Conservation (phyloP, 2,113 vertebrate genomes). For the Himantopus leucocephalus region DNA sequence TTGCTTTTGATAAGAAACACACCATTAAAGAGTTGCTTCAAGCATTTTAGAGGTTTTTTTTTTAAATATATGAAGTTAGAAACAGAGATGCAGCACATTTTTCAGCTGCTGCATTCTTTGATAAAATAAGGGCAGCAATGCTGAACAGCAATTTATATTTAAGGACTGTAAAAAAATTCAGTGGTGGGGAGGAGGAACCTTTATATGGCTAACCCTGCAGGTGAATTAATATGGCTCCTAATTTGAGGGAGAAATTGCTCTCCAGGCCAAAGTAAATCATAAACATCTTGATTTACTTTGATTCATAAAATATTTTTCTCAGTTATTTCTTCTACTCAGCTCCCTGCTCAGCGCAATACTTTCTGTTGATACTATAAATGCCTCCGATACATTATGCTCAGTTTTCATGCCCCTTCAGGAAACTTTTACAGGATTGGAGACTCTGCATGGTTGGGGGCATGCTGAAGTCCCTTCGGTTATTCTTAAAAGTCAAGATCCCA, state of each 20-base stretch:
- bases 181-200: accelerated
- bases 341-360: neutral
- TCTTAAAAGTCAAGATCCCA: neutral
- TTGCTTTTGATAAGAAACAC: neutral
- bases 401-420: neutral
- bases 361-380: neutral
- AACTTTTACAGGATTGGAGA: neutral
- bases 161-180: accelerated
- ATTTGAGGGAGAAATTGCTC: neutral
- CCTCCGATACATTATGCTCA: accelerated
- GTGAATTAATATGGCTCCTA: neutral
- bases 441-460: neutral
- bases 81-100: neutral
- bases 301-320: neutral
- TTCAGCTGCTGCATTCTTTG: neutral
- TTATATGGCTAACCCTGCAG: neutral
- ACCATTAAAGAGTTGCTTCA: neutral
- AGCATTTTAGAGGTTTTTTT: neutral
- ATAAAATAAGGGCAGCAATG: neutral
- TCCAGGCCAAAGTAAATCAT: neutral
- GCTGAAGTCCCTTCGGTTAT: neutral
- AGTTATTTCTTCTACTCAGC: neutral
- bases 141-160: neutral
- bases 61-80: neutral
- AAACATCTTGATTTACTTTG: neutral